Evolutionary conservation across 2,888 invertebrate genomes (phyloP), one percentile per base, ranked within the genome.

Genomic region (Eurois occulta): DNA sequence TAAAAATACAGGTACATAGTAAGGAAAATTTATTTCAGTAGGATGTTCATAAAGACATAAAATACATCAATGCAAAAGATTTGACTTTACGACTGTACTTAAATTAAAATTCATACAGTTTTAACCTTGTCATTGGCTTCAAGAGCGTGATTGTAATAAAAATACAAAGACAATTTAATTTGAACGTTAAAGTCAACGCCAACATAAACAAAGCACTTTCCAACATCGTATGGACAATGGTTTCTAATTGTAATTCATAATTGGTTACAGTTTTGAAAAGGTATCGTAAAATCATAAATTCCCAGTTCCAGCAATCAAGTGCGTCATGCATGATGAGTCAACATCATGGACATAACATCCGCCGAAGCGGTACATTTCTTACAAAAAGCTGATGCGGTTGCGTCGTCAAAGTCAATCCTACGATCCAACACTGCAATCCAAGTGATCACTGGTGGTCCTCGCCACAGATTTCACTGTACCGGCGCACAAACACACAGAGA

Each of bases 391-490:
- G 92, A 91, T 91, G 91, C 90, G 89, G 90, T 91, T 88, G 91
- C 91, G 91, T 91, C 91, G 89, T 87, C 87, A 92, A 90, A 91
- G 90, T 91, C 92, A 92, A 94, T 95, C 94, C 94, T 93, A 94
- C 89, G 90, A 96, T 96, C 95, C 96, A 95, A 94, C 96, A 96
- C 96, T 96, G 96, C 96, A 96, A 96, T 96, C 96, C 96, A 96
- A 96, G 94, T 94, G 94, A 93, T 94, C 93, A 93, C 92, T 92
- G 92, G 91, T 91, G 91, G 93, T 92, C 91, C 90, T 91, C 89
- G 93, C 88, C 93, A 94, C 94, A 94, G 95, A 94, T 95, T 94
- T 94, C 94, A 93, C 94, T 92, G 94, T 91, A 93, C 90, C 92
- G 91, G 87, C 92, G 91, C 89, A 91, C 89, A 88, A 90, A 91